Conservation (phyloP, 2,797 vertebrate species). For the Trachurus trachurus region DNA sequence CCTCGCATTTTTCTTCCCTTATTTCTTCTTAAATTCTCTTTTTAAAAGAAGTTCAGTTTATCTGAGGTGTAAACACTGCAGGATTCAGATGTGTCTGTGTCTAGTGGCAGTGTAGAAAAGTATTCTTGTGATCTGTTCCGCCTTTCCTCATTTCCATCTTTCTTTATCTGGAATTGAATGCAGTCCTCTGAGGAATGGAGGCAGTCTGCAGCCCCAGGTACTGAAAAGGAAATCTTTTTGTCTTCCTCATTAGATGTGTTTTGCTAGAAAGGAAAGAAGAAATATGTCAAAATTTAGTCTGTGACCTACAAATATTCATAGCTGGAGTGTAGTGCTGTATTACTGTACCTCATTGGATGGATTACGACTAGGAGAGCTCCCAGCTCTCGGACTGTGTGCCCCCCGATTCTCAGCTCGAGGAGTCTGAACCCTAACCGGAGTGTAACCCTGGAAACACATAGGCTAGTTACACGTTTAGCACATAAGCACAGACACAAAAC, state of each 20-base stretch:
- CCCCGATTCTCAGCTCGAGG: constrained; percentile 56
- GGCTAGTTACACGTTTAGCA: background rate
- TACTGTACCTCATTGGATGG: constrained; percentile 59
- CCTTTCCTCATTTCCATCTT: constrained; percentile 47
- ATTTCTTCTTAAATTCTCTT: constrained; percentile 7
- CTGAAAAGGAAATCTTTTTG: constrained; percentile 68
- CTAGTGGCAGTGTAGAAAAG: constrained; percentile 78
- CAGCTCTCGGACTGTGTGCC: constrained; percentile 25
- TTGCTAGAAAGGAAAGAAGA: constrained; percentile 37
- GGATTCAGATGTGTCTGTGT: constrained; percentile 72
- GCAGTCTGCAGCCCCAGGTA: constrained; percentile 78
- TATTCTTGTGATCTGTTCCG: constrained; percentile 57
- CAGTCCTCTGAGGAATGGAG: constrained; percentile 80
- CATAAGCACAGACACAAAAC: background rate
- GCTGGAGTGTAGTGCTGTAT: background rate
- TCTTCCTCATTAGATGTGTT: constrained; percentile 47
- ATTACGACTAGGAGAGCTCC: constrained; percentile 48
- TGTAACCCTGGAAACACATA: constrained; percentile 67
- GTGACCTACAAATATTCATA: background rate
- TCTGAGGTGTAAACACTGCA: constrained; percentile 82
- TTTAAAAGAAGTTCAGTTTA: constrained; percentile 79
- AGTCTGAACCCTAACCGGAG: constrained; percentile 42
- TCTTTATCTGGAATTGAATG: constrained; percentile 79
- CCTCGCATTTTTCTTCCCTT: background rate
- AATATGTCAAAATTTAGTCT: background rate